These are phyloP conservation scores for Centroberyx gerrardi DNA, from an alignment of 2,797 vertebrate genomes.

Conservation along the genomic window DNA sequence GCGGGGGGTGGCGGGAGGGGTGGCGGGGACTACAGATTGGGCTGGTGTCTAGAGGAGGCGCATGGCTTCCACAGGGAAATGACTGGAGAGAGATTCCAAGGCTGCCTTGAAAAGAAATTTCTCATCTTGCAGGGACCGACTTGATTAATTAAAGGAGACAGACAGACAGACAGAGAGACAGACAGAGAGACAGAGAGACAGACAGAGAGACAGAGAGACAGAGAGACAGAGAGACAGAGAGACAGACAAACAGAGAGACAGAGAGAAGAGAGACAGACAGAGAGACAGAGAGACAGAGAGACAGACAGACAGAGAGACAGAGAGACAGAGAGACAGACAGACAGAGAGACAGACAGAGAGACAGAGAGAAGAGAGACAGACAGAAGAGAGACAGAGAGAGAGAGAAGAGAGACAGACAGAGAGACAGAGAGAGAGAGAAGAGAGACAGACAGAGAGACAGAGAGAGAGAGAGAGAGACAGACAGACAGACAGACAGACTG, in stretches of 20 bases:
- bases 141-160: slow-evolving; percentile 44
- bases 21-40: slow-evolving; percentile 61
- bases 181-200: not conserved
- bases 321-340: slow-evolving; percentile 5
- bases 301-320: no score
- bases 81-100: slow-evolving; percentile 56
- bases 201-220: no score
- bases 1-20: slow-evolving; percentile 47
- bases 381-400: slow-evolving; percentile 6
- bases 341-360: not conserved
- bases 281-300: no score
- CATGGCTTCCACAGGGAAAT: slow-evolving; percentile 60
- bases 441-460: no score
- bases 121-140: slow-evolving; percentile 16
- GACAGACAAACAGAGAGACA: no score
- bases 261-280: not conserved
- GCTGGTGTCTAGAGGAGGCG: slow-evolving; percentile 55
- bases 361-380: not conserved
- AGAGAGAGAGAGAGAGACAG: slow-evolving; percentile 6
- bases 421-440: not conserved
- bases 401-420: not conserved
- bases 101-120: slow-evolving; percentile 47
- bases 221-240: no score
- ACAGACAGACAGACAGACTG: not conserved
- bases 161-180: not conserved